Percentiles rank a stretch among this genome's conserved stretches.
phyloP scores from a whole-genome alignment of 2,888 invertebrate species.

The Eugnorisma glareosa region DNA sequence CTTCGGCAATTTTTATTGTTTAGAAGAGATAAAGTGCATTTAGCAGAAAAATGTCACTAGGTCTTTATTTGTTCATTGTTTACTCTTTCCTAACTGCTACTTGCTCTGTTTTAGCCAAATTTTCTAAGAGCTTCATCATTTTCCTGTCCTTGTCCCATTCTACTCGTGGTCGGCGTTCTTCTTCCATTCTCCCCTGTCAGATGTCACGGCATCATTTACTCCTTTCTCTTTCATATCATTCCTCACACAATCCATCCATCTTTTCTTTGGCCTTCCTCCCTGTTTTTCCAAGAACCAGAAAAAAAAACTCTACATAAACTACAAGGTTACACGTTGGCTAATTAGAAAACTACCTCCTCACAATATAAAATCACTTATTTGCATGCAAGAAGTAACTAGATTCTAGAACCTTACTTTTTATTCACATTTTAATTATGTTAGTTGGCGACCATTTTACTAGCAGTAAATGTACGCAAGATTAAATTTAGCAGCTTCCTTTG shows the following conservation, averaged over 20 bases:
- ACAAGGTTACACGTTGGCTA: neutral
- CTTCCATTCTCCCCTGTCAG: too few relatives aligned
- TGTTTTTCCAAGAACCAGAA: neutral
- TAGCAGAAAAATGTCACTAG: neutral
- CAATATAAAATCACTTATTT: conserved; percentile 4
- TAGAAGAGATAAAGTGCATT: too few relatives aligned
- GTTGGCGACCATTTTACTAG: conserved; percentile 20
- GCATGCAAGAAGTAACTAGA: conserved; percentile 25
- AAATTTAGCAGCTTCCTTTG: conserved; percentile 54
- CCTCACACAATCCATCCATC: too few relatives aligned
- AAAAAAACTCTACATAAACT: neutral
- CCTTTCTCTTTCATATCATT: too few relatives aligned
- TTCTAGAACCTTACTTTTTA: conserved; percentile 24
- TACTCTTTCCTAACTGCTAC: neutral
- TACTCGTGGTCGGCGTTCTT: too few relatives aligned
- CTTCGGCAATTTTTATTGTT: too few relatives aligned
- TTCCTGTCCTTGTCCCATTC: too few relatives aligned
- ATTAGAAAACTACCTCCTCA: neutral
- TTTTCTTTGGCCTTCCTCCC: too few relatives aligned
- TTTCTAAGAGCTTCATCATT: too few relatives aligned
- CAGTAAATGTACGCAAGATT: conserved; percentile 44
- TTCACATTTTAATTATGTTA: conserved; percentile 5
- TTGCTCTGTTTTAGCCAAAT: accelerated
- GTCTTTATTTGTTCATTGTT: neutral
- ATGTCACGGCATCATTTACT: too few relatives aligned